Evolutionary conservation across 2,797 vertebrate genomes (phyloP), one percentile per base, ranked within the genome.

Genomic region (Valencia hispanica): DNA sequence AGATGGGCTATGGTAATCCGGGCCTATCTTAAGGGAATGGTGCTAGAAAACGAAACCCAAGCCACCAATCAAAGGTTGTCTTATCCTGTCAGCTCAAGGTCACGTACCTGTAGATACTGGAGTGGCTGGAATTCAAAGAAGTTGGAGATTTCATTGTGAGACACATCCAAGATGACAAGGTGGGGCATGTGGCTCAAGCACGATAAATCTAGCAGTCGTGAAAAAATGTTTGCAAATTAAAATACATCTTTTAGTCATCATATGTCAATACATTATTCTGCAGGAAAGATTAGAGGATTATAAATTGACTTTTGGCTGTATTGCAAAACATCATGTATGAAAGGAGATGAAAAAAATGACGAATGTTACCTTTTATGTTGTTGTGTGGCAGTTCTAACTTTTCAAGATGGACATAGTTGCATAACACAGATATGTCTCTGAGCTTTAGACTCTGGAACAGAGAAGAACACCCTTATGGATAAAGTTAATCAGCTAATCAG

Each of bases 111-210:
- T 75, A 99, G 96, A 87, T 95, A 96, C 93, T 94, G 96, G 34
- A 97, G 97, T 11, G 97, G 95, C 78, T 94, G 92, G 90, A 98
- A 98, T 88, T 83, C 70, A 85, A 98, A 98, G 88, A 95, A 97
- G 0, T 95, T 87, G 0, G 92, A 95, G 88, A 99, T 91, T 20
- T 95, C 84, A 32, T 99, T 99, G 83, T 96, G 92, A 81, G 97
- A 97, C 70, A 94, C 96, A 34, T 97, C 94, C 84, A 99, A 92
- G 83, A 95, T 90, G 79, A 95, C 83, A 41, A 99, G 96, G 78
- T 96, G 91, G 63, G 97, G 97, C 97, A 99, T 98, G 84, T 91
- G 93, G 83, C 95, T 96, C 81, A 99, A 80, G 59, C 96, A 99
- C 77, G 97, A 97, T 79, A 99, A 92, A 93, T 99, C 98, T 99